Conservation (phyloP, 2,113 vertebrate species). For the Synchiropus splendidus region DNA sequence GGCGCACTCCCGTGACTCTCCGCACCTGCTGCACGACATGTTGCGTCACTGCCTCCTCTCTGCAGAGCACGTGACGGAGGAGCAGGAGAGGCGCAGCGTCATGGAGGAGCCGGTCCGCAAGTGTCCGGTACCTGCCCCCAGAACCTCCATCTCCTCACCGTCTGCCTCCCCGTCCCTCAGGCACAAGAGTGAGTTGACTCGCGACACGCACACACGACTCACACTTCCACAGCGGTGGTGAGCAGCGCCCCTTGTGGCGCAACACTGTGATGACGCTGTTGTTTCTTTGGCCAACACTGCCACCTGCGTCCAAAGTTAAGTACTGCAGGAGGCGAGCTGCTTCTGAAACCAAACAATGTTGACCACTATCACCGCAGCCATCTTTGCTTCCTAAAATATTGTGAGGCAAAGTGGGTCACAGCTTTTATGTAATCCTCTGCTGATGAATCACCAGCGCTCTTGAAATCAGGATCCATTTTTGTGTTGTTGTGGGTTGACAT, state of each 20-base stretch:
- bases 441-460: too few species aligned
- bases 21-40: too few species aligned
- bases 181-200: constrained; percentile 82
- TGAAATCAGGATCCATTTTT: too few species aligned
- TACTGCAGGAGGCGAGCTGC: constrained; percentile 21
- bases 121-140: constrained; percentile 68
- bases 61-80: constrained; percentile 82
- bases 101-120: constrained; percentile 72
- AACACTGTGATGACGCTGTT: not conserved
- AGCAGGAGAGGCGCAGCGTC: constrained; percentile 63
- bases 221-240: constrained; percentile 1
- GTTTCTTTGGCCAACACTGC: constrained; percentile 32
- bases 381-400: too few species aligned
- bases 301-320: constrained; percentile 20
- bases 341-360: not conserved
- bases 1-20: too few species aligned
- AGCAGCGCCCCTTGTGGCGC: constrained; percentile 20
- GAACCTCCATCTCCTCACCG: constrained; percentile 73
- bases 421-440: too few species aligned
- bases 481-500: too few species aligned
- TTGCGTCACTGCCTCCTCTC: too few species aligned
- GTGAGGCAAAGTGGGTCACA: too few species aligned
- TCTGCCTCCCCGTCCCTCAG: constrained; percentile 76
- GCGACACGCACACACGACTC: not conserved
- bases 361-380: too few species aligned